Percentiles rank a stretch among this genome's conserved stretches.
Evolutionary conservation across 2,888 invertebrate species (phyloP).

Genomic region (Orthosia incerta): DNA sequence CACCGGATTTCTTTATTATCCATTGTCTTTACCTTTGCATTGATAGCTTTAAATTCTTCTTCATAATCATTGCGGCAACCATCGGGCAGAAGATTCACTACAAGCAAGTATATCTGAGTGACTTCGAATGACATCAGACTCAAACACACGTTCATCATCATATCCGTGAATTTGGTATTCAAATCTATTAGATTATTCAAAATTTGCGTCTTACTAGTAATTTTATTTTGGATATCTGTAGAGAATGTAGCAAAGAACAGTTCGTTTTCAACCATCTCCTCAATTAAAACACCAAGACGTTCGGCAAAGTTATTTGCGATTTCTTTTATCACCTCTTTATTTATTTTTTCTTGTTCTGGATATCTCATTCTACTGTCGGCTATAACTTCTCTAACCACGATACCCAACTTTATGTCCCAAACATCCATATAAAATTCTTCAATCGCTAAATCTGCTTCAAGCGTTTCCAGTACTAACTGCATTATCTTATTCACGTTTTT

Average conservation of each 20-base stretch:
- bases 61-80: neutral
- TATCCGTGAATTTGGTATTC: conserved; percentile 16
- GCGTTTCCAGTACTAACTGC: conserved; percentile 59
- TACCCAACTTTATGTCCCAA: conserved; percentile 69
- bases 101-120: conserved; percentile 65
- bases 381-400: conserved; percentile 60
- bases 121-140: conserved; percentile 49
- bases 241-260: conserved; percentile 37
- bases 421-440: conserved; percentile 67
- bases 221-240: conserved; percentile 17
- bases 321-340: conserved; percentile 24
- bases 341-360: neutral
- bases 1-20: conserved; percentile 66
- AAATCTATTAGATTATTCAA: conserved; percentile 5
- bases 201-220: conserved; percentile 14
- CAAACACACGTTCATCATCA: conserved; percentile 31
- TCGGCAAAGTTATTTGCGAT: conserved; percentile 60
- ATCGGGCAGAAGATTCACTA: conserved; percentile 66
- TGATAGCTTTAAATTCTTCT: conserved; percentile 51
- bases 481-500: conserved; percentile 61
- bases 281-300: conserved; percentile 64
- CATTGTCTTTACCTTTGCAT: conserved; percentile 62
- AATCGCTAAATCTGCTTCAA: conserved; percentile 54
- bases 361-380: conserved; percentile 30
- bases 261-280: conserved; percentile 60